Evolutionary conservation across 2,113 vertebrate genomes (phyloP).

Genomic region (Albula glossodonta): DNA sequence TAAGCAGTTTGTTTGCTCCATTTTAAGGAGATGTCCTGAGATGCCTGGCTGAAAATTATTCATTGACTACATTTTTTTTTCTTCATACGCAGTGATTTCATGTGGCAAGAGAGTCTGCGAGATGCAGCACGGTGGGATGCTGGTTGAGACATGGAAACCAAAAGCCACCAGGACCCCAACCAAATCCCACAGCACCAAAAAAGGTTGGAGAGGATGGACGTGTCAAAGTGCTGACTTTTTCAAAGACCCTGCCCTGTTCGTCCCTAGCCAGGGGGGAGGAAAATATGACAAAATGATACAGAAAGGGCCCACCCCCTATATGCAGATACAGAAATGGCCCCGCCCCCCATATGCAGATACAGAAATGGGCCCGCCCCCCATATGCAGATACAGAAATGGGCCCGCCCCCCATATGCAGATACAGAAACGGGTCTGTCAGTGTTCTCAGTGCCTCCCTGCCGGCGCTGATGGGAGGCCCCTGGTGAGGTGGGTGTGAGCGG

Average conservation of each 20-base stretch:
- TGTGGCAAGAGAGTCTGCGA: too few relatives aligned
- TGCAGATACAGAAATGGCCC: too few relatives aligned
- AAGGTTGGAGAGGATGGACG: not conserved
- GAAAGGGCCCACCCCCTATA: slow-evolving; percentile 26
- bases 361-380: slow-evolving; percentile 14
- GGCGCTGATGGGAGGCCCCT: slow-evolving; percentile 21
- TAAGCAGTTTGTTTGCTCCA: too few relatives aligned
- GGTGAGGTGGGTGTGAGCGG: slow-evolving; percentile 9
- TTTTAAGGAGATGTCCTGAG: too few relatives aligned
- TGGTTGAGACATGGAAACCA: not conserved
- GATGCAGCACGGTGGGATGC: not conserved
- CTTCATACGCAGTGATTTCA: too few relatives aligned
- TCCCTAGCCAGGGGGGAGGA: too few relatives aligned
- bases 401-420: not conserved
- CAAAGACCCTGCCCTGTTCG: too few relatives aligned
- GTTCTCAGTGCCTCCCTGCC: not conserved
- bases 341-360: not conserved
- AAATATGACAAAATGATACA: not conserved
- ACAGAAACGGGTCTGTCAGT: slow-evolving; percentile 21
- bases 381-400: too few relatives aligned
- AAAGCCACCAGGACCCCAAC: not conserved
- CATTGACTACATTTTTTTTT: too few relatives aligned
- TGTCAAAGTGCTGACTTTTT: too few relatives aligned
- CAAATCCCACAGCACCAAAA: not conserved
- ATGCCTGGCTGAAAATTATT: too few relatives aligned